These are phyloP conservation scores for Hippocampus kuda DNA, from an alignment of 2,797 vertebrate species.

Conservation along the genomic window DNA sequence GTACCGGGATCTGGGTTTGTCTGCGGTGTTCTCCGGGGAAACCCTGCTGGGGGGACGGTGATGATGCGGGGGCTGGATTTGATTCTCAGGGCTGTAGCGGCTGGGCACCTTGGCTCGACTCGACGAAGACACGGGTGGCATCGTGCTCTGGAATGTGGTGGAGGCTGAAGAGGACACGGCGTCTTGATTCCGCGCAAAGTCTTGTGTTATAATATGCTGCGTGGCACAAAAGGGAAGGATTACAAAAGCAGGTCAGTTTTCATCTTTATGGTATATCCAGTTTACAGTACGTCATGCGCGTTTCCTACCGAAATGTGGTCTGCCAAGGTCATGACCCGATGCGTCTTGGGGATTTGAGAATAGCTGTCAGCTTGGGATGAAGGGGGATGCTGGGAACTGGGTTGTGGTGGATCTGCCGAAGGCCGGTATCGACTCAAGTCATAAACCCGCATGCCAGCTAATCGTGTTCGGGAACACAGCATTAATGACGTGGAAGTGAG, in stretches of 20 bases:
- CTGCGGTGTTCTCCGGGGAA: conserved; percentile 82
- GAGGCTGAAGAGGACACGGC: conserved; percentile 68
- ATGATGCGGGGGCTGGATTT: conserved; percentile 70
- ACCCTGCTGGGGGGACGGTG: conserved; percentile 81
- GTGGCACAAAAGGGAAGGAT: not conserved
- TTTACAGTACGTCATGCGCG: not conserved
- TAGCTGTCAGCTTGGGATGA: conserved; percentile 75
- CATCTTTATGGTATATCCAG: not conserved
- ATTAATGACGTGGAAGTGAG: conserved; percentile 14
- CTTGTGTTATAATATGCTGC: conserved; percentile 98
- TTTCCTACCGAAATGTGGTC: conserved; percentile 93
- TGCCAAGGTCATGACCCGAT: conserved; percentile 91
- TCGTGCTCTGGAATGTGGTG: conserved; percentile 85
- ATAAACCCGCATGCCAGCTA: conserved; percentile 70
- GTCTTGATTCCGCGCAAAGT: conserved; percentile 93
- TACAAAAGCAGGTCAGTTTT: not conserved
- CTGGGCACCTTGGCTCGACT: conserved; percentile 75
- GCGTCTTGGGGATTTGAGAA: conserved; percentile 80
- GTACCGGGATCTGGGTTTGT: conserved; percentile 88
- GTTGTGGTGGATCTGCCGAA: conserved; percentile 67
- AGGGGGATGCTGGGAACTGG: conserved; percentile 62
- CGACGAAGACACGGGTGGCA: conserved; percentile 63
- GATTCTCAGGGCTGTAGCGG: conserved; percentile 89
- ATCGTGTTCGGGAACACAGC: conserved; percentile 5
- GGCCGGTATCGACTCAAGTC: conserved; percentile 79